phyloP scores from a whole-genome alignment of 2,888 invertebrate species.

The Nephrocerus scutellatus region DNA sequence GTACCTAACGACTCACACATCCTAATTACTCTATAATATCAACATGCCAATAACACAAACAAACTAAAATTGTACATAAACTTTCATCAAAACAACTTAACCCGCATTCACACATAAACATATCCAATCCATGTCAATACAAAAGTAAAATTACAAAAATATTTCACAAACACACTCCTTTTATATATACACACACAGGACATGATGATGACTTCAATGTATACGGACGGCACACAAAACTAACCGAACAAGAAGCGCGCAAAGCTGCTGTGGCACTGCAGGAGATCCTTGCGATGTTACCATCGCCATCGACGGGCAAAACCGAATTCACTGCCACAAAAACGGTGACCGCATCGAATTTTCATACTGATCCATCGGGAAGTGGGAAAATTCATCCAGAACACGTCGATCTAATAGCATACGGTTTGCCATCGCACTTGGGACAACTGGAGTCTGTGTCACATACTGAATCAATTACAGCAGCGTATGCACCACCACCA shows the following conservation, averaged over 20 bases:
- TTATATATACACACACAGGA: constrained; percentile 20
- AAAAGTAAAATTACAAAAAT: constrained; percentile 5
- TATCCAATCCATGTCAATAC: constrained; percentile 13
- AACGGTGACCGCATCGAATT: constrained; percentile 34
- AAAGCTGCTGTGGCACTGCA: constrained; percentile 42
- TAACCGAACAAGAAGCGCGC: constrained; percentile 39
- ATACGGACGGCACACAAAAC: constrained; percentile 41
- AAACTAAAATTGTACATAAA: not conserved
- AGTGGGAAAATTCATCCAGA: constrained; percentile 29
- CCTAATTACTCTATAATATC: not conserved
- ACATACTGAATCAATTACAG: constrained; percentile 43
- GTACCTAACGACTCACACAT: no score
- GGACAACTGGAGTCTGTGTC: constrained; percentile 40
- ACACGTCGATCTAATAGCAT: constrained; percentile 26
- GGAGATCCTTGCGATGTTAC: constrained; percentile 40
- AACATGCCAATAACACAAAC: not conserved
- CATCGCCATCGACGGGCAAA: constrained; percentile 37
- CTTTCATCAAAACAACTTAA: constrained; percentile 1
- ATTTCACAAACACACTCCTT: constrained; percentile 5
- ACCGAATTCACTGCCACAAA: constrained; percentile 41
- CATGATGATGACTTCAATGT: constrained; percentile 39
- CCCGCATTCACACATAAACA: not conserved
- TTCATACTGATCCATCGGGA: constrained; percentile 15
- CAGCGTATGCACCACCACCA: constrained; percentile 37
- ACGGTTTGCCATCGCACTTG: constrained; percentile 31